phyloP scores from a whole-genome alignment of 2,113 vertebrate species.

The Lagopus leucura region DNA sequence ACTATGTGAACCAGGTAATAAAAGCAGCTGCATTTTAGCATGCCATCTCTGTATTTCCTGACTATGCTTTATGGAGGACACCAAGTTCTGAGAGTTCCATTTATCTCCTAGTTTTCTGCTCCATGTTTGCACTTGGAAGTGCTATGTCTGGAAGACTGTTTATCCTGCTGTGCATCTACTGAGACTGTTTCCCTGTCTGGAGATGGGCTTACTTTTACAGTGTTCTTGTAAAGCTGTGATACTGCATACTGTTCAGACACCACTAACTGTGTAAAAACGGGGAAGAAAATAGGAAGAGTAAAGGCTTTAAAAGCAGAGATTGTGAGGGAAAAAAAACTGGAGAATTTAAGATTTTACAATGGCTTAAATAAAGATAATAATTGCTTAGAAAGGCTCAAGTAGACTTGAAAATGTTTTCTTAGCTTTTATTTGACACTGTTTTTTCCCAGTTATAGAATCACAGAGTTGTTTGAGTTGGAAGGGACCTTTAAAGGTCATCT shows the following conservation, averaged over 20 bases:
- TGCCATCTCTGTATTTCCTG: not conserved
- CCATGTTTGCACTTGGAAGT: not conserved
- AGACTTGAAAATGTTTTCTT: not conserved
- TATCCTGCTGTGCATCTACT: not conserved
- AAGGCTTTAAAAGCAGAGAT: not conserved
- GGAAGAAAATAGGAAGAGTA: not conserved
- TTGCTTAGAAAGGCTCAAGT: not conserved
- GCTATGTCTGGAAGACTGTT: not conserved
- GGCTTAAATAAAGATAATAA: not conserved
- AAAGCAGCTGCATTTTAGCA: not conserved
- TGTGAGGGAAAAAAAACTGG: not conserved
- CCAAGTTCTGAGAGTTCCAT: too few species aligned
- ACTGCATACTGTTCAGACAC: not conserved
- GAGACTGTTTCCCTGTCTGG: not conserved
- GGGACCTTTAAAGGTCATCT: too few species aligned
- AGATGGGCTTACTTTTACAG: not conserved
- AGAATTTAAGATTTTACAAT: not conserved
- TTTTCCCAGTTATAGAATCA: not conserved
- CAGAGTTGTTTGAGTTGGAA: too few species aligned
- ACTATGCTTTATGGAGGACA: not conserved
- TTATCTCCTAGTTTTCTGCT: not conserved
- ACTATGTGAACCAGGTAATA: too few species aligned
- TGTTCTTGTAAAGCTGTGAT: not conserved
- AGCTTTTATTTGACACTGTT: not conserved
- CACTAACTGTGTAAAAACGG: not conserved